Evolutionary conservation across 2,797 vertebrate species (phyloP).

Genomic region (Tamandua tetradactyla): DNA sequence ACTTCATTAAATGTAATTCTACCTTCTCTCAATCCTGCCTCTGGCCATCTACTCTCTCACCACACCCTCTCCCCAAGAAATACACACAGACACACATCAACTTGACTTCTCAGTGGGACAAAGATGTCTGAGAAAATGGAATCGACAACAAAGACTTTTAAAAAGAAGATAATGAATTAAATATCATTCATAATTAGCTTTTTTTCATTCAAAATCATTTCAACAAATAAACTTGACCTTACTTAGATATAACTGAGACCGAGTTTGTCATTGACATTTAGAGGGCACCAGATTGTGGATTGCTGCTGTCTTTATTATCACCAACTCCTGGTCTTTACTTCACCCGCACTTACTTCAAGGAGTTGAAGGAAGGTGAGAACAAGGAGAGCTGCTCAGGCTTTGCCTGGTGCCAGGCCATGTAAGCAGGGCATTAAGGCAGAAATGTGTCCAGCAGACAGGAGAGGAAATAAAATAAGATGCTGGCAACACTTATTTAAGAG

Average conservation of each 20-base stretch:
- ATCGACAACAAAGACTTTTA: not conserved
- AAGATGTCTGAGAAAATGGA: conserved; percentile 40
- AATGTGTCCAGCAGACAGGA: not conserved
- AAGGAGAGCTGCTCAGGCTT: not conserved
- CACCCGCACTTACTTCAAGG: not conserved
- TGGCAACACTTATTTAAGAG: not conserved
- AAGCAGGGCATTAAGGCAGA: not conserved
- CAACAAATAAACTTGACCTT: not conserved
- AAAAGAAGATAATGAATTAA: not conserved
- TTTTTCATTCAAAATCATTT: not conserved
- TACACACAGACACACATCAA: not conserved
- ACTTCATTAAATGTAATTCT: conserved; percentile 19
- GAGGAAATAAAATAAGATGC: not conserved
- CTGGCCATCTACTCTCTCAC: not conserved
- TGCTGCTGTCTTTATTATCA: not conserved
- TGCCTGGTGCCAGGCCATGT: not conserved
- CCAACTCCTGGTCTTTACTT: not conserved
- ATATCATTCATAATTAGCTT: not conserved
- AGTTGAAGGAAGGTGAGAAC: not conserved
- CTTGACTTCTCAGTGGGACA: not conserved
- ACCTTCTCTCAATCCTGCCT: not conserved
- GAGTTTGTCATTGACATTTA: not conserved
- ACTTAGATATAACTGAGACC: not conserved
- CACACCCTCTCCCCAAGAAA: not conserved
- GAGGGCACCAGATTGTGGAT: not conserved